Base-by-base conservation (phyloP, 2,888 invertebrate species). In the Morpho achilles region DNA sequence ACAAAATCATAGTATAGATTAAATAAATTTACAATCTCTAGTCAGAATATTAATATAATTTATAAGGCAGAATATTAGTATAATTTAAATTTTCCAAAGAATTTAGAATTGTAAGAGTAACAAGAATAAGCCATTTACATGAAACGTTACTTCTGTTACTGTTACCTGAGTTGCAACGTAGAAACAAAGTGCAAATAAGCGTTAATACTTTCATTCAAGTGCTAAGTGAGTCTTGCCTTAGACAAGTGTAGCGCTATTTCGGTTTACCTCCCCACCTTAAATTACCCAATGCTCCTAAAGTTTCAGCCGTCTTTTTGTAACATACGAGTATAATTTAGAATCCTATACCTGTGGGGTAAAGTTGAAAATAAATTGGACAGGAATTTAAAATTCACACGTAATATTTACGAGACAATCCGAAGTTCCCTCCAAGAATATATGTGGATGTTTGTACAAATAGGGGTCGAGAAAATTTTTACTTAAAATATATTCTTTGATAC, bases 211-310 rank as follows among this genome's bases (percentile, higher is more conserved):
- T 44, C 54, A 59, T 63, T 57, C 57, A 55, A 60, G 55, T 53
- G 54, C 56, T 60, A 50, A 59, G 57, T 16, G 43, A 42, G 49
- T 10, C 51, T 52, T 55, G 56, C 56, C 60, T 60, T 47, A 50
- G 52, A 60, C 55, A 54, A 58, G 61, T 50, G 55, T 58, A 60
- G 56, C 44, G 59, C 59, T 60, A 58, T 62, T 65, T 63, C 58
- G 61, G 65, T 59, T 53, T 56, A 59, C 58, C 58, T 61, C 50
- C 60, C 52, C 41, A 57, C 57, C 50, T 62, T 41, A 53, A 51
- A 54, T 59, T 57, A 57, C 57, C 50, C 56, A 49, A 48, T 57
- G 45, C 48, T 53, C 54, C 51, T 62, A 45, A 10, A 43, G 45
- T 50, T 50, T 46, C 45, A 16, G 50, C 56, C 56, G 54, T 48